phyloP scores from a whole-genome alignment of 2,797 vertebrate genomes.

The Hirundo rustica region DNA sequence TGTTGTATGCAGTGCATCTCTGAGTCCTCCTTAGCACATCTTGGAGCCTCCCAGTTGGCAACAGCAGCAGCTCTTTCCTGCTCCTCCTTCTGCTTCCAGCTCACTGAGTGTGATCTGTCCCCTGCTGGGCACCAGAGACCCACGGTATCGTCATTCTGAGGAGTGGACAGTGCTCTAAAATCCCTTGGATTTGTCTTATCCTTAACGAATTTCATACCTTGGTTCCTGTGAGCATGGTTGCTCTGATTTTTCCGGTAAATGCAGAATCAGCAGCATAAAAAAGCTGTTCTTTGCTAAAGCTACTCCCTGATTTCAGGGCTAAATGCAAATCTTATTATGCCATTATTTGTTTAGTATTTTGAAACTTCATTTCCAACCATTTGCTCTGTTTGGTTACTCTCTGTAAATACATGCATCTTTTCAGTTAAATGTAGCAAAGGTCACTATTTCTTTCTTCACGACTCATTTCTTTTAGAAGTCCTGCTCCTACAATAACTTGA shows the following conservation, averaged over 20 bases:
- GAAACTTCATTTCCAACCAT: not conserved
- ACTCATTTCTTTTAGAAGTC: not conserved
- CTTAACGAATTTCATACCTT: not conserved
- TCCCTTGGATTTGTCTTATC: not conserved
- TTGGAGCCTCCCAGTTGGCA: not conserved
- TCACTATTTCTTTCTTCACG: not conserved
- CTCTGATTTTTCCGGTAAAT: not conserved
- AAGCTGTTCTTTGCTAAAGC: not conserved
- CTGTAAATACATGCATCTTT: not conserved
- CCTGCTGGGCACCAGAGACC: not conserved
- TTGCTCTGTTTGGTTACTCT: not conserved
- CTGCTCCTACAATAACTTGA: not conserved
- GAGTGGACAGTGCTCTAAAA: not conserved
- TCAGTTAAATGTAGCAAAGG: not conserved
- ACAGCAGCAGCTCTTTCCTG: not conserved
- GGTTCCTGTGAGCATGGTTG: not conserved
- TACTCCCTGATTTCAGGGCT: not conserved
- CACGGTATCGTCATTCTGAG: rapidly evolving
- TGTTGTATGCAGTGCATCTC: not conserved
- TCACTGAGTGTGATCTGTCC: rapidly evolving
- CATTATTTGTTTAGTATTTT: not conserved
- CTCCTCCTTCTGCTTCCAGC: not conserved
- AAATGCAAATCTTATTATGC: not conserved
- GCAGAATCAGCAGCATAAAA: not conserved
- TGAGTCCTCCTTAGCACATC: not conserved